Conservation (phyloP, 2,113 vertebrate genomes). For the Pleuronectes platessa region DNA sequence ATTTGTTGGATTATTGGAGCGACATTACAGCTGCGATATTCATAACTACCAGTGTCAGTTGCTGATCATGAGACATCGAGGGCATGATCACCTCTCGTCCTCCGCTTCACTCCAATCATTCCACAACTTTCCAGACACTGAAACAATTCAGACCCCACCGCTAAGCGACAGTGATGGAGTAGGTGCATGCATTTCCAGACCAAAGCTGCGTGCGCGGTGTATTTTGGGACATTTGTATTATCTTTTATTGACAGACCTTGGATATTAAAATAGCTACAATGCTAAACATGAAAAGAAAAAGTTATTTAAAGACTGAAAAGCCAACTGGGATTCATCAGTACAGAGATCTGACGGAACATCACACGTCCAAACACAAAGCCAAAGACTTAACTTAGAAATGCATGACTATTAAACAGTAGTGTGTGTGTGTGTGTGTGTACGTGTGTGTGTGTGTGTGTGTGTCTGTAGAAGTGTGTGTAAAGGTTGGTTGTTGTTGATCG, state of each 20-base stretch:
- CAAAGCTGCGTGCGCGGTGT: not conserved
- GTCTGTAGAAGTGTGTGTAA: constrained; percentile 14
- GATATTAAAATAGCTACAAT: constrained; percentile 59
- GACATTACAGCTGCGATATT: constrained; percentile 32
- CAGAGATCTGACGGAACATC: constrained; percentile 32
- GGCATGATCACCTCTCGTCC: not conserved
- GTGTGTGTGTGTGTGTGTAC: constrained; percentile 10
- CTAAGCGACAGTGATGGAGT: constrained; percentile 16
- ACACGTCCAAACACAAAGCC: not conserved
- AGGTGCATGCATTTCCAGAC: constrained; percentile 7
- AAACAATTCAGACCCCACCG: not conserved
- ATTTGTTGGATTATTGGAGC: not conserved
- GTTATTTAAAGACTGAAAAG: constrained; percentile 70
- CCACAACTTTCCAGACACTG: not conserved
- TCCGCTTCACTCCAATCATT: not conserved
- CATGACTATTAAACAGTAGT: constrained; percentile 33
- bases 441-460: not conserved
- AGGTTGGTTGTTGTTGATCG: constrained; percentile 60
- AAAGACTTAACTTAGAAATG: constrained; percentile 42
- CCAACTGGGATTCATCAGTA: constrained; percentile 43
- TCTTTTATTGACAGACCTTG: constrained; percentile 46
- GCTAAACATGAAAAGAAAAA: constrained; percentile 49
- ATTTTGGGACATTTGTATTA: constrained; percentile 48
- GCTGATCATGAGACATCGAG: constrained; percentile 27
- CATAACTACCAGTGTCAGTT: not conserved